Evolutionary conservation across 2,888 invertebrate species (phyloP), one percentile per base, ranked within the genome.

Genomic region (Pristionchus fissidentatus): DNA sequence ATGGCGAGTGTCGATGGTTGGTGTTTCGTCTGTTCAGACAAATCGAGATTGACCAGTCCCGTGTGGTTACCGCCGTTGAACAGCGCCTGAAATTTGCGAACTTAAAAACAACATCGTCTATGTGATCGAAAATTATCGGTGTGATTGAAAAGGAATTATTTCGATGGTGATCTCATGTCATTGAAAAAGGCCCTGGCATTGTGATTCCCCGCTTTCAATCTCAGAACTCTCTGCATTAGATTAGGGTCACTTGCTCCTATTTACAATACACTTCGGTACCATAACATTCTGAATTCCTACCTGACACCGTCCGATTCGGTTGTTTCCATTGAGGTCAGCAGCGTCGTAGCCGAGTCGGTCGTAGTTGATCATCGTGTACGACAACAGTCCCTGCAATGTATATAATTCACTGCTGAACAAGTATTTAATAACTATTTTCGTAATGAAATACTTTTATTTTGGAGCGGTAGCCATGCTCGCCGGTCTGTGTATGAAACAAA

Each of bases 291-390:
- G n/a, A n/a, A n/a, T 57, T 57, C 26, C 26, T 41, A 88, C 88
- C 84, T 85, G 84, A 79, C 89, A 89, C 60, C 86, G 80, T 55
- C 87, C 88, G 15, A 84, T 85, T 26, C 85, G 62, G n/a, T 75
- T 81, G 84, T 88, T 86, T 83, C 86, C 86, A 26, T 84, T 81
- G n/a, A 89, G 49, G 83, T 89, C 89, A 35, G 86, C 84, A 0
- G 96, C 96, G 83, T 96, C 96, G 97, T 97, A 97, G 90, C 95
- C 95, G 84, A 98, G 95, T 87, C 96, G 95, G 75, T 95, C 94
- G 92, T 98, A 98, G 93, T 98, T 98, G 93, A 96, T 97, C 83
- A 98, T 96, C 0, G 95, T 96, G 92, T 97, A 98, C 0, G 97
- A 96, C 92, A 95, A 95, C 1, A 96, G 96, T 94, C 97, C 97